These are phyloP conservation scores for Anguilla rostrata DNA, from an alignment of 2,113 vertebrate genomes.

Conservation along the genomic window DNA sequence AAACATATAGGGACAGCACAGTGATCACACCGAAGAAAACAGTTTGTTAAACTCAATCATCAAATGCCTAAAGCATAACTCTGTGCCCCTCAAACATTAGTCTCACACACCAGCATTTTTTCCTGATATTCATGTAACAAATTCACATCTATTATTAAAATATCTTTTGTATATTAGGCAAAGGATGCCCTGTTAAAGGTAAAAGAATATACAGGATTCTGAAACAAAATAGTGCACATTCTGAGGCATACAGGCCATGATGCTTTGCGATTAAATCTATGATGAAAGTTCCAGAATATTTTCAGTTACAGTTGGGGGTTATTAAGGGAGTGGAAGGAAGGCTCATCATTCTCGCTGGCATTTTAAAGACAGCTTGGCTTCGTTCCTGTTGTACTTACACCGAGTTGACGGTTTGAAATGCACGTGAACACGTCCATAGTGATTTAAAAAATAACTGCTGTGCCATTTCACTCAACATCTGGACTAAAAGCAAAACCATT, in stretches of 20 bases:
- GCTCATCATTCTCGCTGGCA: conserved; percentile 52
- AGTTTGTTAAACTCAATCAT: conserved; percentile 39
- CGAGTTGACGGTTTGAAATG: neutral
- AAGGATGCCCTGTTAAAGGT: conserved; percentile 51
- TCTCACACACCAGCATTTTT: conserved; percentile 45
- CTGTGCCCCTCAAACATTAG: conserved; percentile 36
- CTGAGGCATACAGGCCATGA: conserved; percentile 79
- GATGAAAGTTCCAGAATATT: conserved; percentile 76
- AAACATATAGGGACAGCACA: conserved; percentile 6
- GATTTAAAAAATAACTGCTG: conserved; percentile 10
- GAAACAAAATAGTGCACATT: conserved; percentile 82
- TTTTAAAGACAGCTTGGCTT: conserved; percentile 25
- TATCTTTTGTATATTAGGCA: conserved; percentile 53
- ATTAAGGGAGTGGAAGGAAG: conserved; percentile 57
- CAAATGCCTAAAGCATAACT: conserved; percentile 46
- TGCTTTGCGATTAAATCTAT: conserved; percentile 63
- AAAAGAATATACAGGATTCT: conserved; percentile 71
- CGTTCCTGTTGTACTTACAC: neutral
- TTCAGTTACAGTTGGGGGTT: conserved; percentile 57
- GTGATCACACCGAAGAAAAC: conserved; percentile 33
- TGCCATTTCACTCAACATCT: neutral
- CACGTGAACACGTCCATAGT: conserved; percentile 11
- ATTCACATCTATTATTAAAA: conserved; percentile 66
- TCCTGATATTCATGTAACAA: conserved; percentile 46
- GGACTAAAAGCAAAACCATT: neutral